phyloP scores from a whole-genome alignment of 2,888 invertebrate genomes.

The Eristalis pertinax region DNA sequence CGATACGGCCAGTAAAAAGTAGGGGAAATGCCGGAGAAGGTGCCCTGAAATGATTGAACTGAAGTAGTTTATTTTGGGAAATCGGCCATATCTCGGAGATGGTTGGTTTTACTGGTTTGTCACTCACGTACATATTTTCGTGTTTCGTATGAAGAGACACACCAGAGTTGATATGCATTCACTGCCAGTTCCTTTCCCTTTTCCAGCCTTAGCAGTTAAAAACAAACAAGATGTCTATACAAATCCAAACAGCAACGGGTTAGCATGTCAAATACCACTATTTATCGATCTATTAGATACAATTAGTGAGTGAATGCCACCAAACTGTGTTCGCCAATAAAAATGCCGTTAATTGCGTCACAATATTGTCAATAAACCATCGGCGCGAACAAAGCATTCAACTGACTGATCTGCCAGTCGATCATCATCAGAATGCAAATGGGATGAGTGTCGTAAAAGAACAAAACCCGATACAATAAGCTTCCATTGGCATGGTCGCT shows the following conservation, averaged over 20 bases:
- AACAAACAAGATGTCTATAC: not conserved
- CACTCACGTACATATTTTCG: no score
- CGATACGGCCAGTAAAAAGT: no score
- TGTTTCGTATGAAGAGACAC: no score
- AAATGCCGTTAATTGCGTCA: constrained; percentile 5
- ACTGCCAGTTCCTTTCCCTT: no score
- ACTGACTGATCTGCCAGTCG: not conserved
- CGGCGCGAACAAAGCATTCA: not conserved
- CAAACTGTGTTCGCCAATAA: no score
- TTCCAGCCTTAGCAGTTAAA: not conserved
- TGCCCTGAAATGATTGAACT: no score
- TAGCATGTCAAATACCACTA: not conserved
- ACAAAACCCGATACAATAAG: not conserved
- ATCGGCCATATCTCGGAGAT: no score
- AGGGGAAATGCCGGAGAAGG: no score
- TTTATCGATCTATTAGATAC: not conserved
- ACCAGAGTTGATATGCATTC: no score
- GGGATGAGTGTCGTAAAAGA: not conserved
- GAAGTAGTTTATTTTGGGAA: no score
- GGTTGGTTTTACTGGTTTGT: no score
- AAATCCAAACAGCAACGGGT: not conserved
- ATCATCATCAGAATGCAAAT: not conserved
- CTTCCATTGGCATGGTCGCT: not conserved
- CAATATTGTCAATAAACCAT: not conserved
- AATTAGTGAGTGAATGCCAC: not conserved